These are phyloP conservation scores for Mus spicilegus DNA, from an alignment of 2,113 vertebrate species.

Conservation along the genomic window DNA sequence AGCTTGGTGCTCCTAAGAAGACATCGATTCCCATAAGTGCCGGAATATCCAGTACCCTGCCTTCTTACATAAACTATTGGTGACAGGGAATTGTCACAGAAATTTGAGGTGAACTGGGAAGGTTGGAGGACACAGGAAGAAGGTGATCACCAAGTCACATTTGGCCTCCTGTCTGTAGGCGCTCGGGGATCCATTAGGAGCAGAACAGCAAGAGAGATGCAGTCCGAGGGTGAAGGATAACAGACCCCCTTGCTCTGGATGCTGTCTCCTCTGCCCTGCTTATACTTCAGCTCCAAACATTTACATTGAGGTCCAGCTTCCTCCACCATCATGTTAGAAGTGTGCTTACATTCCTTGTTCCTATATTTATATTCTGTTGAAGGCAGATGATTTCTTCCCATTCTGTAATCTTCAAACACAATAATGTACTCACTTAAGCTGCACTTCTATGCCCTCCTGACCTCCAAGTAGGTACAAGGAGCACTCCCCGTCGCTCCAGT, in stretches of 20 bases:
- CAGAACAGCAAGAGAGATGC: background rate
- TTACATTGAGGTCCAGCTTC: constrained; percentile 38
- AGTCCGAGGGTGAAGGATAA: background rate
- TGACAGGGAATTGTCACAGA: background rate
- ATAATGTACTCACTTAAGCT: background rate
- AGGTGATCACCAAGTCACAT: background rate
- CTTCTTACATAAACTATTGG: background rate
- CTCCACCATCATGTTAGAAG: constrained; percentile 4
- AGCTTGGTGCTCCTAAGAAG: background rate
- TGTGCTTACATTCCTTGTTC: constrained; percentile 56
- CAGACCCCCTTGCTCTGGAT: background rate
- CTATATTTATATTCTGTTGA: constrained; percentile 57
- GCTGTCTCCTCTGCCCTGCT: background rate
- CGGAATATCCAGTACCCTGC: too few relatives aligned
- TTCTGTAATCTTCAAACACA: constrained; percentile 15
- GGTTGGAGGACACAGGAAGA: background rate
- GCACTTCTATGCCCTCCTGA: background rate
- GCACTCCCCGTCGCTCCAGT: background rate
- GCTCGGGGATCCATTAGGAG: background rate
- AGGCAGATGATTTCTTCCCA: constrained; percentile 41
- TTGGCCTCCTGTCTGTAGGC: background rate
- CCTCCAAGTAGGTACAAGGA: background rate
- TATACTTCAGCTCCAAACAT: background rate
- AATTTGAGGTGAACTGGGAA: background rate
- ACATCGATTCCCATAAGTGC: background rate